These are phyloP conservation scores for Atethmia centrago DNA, from an alignment of 2,888 invertebrate species.

Conservation along the genomic window DNA sequence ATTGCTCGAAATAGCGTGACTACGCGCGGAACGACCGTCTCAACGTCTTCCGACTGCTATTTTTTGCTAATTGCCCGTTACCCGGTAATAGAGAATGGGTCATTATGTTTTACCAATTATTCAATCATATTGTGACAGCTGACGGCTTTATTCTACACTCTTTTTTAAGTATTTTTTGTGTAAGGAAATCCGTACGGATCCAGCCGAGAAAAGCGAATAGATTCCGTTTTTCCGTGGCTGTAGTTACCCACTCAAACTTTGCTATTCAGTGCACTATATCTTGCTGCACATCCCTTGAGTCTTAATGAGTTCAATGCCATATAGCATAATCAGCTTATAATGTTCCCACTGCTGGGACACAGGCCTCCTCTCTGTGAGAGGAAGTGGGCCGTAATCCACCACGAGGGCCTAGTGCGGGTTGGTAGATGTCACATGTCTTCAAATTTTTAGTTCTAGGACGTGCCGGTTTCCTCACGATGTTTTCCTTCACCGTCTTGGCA, in stretches of 20 bases:
- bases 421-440: too few species aligned
- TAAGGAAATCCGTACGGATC: conserved; percentile 15
- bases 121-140: conserved; percentile 48
- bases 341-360: too few species aligned
- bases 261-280: neutral
- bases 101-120: conserved; percentile 53
- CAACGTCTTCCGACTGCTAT: conserved; percentile 63
- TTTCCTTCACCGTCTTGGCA: too few species aligned
- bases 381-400: too few species aligned
- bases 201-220: neutral
- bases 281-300: neutral
- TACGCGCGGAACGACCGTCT: conserved; percentile 62
- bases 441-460: too few species aligned
- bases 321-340: too few species aligned
- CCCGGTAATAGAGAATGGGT: conserved; percentile 55
- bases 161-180: conserved; percentile 7
- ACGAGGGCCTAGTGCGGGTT: too few species aligned
- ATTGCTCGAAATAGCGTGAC: conserved; percentile 69
- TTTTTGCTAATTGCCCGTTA: conserved; percentile 46
- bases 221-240: neutral
- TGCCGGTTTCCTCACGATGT: too few species aligned
- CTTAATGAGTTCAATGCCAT: neutral
- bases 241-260: neutral
- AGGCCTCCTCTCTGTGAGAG: too few species aligned
- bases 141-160: conserved; percentile 20